Percentiles rank a stretch among this genome's conserved stretches.
These are phyloP conservation scores for Halcyon smyrnensis DNA, from an alignment of 2,797 vertebrate species.

Conservation along the genomic window DNA sequence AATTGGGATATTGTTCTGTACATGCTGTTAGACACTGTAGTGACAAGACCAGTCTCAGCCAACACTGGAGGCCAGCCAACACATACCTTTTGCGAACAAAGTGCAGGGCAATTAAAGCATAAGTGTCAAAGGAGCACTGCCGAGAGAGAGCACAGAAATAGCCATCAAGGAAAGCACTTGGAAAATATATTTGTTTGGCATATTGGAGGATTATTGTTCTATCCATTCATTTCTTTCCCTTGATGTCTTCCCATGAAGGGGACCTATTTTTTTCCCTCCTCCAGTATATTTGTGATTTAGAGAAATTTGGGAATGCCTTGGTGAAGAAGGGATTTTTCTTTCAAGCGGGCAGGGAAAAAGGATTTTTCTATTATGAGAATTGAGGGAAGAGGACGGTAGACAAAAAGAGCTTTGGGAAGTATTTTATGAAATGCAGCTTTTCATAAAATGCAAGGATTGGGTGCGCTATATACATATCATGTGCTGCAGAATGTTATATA, in stretches of 20 bases:
- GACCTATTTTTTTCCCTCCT: background rate
- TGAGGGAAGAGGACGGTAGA: background rate
- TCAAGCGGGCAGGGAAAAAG: accelerated
- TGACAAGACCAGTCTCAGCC: conserved; percentile 78
- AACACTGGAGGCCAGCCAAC: conserved; percentile 73
- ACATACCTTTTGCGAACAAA: conserved; percentile 77
- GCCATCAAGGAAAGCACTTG: conserved; percentile 46
- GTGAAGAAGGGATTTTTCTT: background rate
- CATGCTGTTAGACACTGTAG: conserved; percentile 77
- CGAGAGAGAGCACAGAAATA: conserved; percentile 66
- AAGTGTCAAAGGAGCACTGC: conserved; percentile 5
- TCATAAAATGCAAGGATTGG: background rate
- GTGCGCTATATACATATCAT: accelerated
- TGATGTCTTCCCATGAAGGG: conserved; percentile 6
- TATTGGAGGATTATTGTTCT: background rate
- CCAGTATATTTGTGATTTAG: background rate
- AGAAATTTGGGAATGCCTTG: background rate
- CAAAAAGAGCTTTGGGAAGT: background rate
- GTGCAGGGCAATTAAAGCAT: conserved; percentile 78
- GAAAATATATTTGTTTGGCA: conserved; percentile 48
- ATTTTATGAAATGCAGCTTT: conserved; percentile 15
- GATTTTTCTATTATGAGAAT: background rate
- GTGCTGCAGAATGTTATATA: background rate
- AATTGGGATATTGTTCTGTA: conserved; percentile 81
- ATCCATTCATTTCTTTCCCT: background rate